Evolutionary conservation across 2,113 vertebrate genomes (phyloP).

Genomic region (sheep (Ovis aries)): ARS-UI_Ramb_v3.0 NC_056055.1:82610501-82611000

Average conservation of each 20-base stretch:
- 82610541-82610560: neutral
- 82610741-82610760: neutral
- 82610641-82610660: neutral
- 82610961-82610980: neutral
- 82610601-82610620: neutral
- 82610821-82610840: neutral
- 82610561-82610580: neutral
- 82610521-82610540: neutral
- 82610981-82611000: neutral
- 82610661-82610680: neutral
- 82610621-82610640: neutral
- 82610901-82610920: neutral
- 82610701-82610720: neutral
- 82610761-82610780: rapidly evolving
- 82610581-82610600: neutral
- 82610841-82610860: neutral
- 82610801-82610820: neutral
- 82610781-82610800: neutral
- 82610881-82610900: neutral
- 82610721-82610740: neutral
- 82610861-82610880: neutral
- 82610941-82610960: neutral
- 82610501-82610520: neutral
- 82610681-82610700: neutral
- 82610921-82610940: neutral